phyloP scores from a whole-genome alignment of 2,797 vertebrate genomes.

The Brotula barbata region DNA sequence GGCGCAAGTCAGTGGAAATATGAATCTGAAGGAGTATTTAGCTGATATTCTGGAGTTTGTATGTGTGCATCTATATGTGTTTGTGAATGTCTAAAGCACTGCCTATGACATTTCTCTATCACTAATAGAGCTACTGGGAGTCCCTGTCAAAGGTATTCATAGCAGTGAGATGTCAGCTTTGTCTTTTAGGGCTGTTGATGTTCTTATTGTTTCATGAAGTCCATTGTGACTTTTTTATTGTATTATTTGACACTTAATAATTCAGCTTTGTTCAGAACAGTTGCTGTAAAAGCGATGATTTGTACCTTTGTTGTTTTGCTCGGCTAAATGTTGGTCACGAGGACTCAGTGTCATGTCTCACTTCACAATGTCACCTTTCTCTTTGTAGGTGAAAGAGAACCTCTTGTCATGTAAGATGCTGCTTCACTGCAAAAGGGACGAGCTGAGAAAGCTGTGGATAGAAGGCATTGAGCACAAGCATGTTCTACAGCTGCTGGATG shows the following conservation, averaged over 20 bases:
- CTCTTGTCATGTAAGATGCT: slow-evolving; percentile 98
- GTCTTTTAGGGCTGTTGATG: background rate
- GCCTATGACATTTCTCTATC: background rate
- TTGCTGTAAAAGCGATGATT: background rate
- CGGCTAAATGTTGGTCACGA: background rate
- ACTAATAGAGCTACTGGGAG: slow-evolving; percentile 9
- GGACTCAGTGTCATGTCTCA: background rate
- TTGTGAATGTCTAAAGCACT: background rate
- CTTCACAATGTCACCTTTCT: background rate
- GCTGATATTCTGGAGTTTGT: slow-evolving; percentile 3
- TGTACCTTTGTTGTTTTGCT: background rate
- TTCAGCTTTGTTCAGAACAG: background rate
- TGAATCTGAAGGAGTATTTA: background rate
- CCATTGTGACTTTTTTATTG: background rate
- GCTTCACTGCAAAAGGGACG: slow-evolving; percentile 95
- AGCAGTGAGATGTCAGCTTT: background rate
- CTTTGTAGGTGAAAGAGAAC: slow-evolving; percentile 93
- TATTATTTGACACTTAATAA: background rate
- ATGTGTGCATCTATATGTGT: background rate
- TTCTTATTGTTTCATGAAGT: background rate
- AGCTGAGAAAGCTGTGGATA: slow-evolving; percentile 97
- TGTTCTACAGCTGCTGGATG: slow-evolving; percentile 93
- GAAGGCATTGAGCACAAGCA: slow-evolving; percentile 99
- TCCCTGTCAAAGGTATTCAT: background rate
- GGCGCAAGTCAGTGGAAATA: background rate